Base-by-base conservation (phyloP, 2,797 vertebrate genomes). In the Gobio occitaniae region DNA sequence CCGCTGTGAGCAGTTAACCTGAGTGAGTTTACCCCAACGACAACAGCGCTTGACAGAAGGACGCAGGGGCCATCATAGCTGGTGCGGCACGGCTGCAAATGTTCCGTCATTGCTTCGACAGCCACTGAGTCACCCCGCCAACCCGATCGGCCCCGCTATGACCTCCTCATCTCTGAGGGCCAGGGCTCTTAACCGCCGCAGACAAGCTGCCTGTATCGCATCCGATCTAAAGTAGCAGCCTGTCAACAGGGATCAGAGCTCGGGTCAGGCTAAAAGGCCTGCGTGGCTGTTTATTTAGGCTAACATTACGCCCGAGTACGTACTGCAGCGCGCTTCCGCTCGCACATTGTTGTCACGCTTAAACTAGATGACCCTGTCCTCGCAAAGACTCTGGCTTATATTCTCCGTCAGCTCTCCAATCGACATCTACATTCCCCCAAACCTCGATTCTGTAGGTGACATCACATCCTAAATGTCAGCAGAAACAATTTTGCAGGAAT, bases 161-260 rank as follows among this genome's bases (percentile, higher is more conserved):
- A 95, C 94, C 94, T 90, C 80, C 88, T 71, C 50, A 61, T 86
- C 92, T 93, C 89, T 88, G 91, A 94, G 90, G 90, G 86, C 90
- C 90, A 82, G 90, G 90, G 87, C 92, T 90, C 92, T 86, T 93
- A 94, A 94, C 92, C 54, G 88, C 89, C 92, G 84, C 83, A 86
- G 94, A 95, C 94, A 95, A 91, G 84, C 89, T 82, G 88, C 88
- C 89, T 61, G 85, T 89, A 86, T 68, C 78, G 86, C 87, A 87
- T 75, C 89, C 86, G 79, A 91, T 91, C 90, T 92, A 89, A 72
- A 89, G 90, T 91, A 91, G 86, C 87, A 90, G 91, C 86, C 92
- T 94, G 95, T 94, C 95, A 92, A 85, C 83, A 89, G 89, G 84
- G 88, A 95, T 95, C 93, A 94, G 89, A 11, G 56, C 88, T 84